phyloP scores from a whole-genome alignment of 2,888 invertebrate genomes.

The Euzophera pinguis region DNA sequence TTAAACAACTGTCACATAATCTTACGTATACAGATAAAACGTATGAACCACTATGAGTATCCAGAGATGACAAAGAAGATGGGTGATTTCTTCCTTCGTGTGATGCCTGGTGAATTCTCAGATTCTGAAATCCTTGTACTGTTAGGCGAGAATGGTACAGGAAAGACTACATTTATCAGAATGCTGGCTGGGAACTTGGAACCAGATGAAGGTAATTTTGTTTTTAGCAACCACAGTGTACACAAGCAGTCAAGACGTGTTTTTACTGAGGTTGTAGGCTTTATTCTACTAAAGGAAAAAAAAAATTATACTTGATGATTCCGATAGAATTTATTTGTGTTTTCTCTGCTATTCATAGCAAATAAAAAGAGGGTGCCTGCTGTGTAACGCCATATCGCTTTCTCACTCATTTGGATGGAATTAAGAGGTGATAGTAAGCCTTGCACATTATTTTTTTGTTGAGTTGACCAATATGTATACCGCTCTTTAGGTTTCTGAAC shows the following conservation, averaged over 20 bases:
- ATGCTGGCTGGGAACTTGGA: constrained; percentile 98
- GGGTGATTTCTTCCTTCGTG: constrained; percentile 87
- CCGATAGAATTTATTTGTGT: too few relatives aligned
- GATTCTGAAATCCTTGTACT: constrained; percentile 99
- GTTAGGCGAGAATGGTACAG: constrained; percentile 98
- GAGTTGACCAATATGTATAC: too few relatives aligned
- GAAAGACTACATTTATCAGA: constrained; percentile 99
- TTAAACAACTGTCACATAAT: neutral
- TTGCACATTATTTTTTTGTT: too few relatives aligned
- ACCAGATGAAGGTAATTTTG: constrained; percentile 85
- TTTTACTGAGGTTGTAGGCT: too few relatives aligned
- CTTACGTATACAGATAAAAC: constrained; percentile 81
- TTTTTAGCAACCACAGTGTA: neutral
- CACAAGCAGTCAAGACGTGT: too few relatives aligned
- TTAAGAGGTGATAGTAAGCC: too few relatives aligned
- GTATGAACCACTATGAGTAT: constrained; percentile 98
- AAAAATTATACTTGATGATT: too few relatives aligned
- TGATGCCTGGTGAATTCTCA: constrained; percentile 96
- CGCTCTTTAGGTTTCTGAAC: constrained; percentile 27
- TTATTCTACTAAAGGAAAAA: too few relatives aligned
- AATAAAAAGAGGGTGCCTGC: too few relatives aligned
- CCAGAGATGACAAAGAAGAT: constrained; percentile 94
- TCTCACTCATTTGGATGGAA: too few relatives aligned
- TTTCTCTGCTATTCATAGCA: too few relatives aligned
- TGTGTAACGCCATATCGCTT: too few relatives aligned